A percentile compares a stretch with the other conserved stretches of the same genome.
phyloP scores from a whole-genome alignment of 2,888 invertebrate genomes.

The Habroteleia sp. region DNA sequence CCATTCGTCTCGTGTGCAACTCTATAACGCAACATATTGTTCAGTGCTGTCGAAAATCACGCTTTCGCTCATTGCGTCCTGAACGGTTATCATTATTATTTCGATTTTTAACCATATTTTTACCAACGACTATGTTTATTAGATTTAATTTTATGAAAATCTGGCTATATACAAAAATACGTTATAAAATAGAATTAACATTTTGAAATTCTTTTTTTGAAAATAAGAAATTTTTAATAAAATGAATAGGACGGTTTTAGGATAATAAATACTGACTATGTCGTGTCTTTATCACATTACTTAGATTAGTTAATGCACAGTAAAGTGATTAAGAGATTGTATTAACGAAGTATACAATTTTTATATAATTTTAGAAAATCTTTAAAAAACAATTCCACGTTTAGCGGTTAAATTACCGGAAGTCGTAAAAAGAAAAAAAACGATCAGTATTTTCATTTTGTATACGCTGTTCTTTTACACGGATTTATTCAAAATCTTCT shows the following conservation, averaged over 20 bases:
- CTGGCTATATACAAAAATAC: too few species aligned
- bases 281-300: too few species aligned
- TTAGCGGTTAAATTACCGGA: conserved; percentile 25
- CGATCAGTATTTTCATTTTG: conserved; percentile 39
- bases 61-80: conserved; percentile 22
- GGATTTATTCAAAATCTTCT: neutral
- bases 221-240: too few species aligned
- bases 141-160: too few species aligned
- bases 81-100: conserved; percentile 12
- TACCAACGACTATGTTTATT: too few species aligned
- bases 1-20: conserved; percentile 58
- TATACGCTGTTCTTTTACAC: conserved; percentile 6
- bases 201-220: too few species aligned
- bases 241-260: too few species aligned
- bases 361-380: conserved; percentile 15
- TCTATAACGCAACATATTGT: conserved; percentile 39
- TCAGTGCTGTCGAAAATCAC: conserved; percentile 49
- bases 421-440: conserved; percentile 30
- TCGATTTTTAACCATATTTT: conserved; percentile 13
- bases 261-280: too few species aligned
- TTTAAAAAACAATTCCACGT: conserved; percentile 10
- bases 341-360: too few species aligned
- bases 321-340: too few species aligned
- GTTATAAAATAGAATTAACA: too few species aligned
- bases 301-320: too few species aligned